Conservation (phyloP, 2,113 vertebrate species). For the Centrocercus urophasianus region DNA sequence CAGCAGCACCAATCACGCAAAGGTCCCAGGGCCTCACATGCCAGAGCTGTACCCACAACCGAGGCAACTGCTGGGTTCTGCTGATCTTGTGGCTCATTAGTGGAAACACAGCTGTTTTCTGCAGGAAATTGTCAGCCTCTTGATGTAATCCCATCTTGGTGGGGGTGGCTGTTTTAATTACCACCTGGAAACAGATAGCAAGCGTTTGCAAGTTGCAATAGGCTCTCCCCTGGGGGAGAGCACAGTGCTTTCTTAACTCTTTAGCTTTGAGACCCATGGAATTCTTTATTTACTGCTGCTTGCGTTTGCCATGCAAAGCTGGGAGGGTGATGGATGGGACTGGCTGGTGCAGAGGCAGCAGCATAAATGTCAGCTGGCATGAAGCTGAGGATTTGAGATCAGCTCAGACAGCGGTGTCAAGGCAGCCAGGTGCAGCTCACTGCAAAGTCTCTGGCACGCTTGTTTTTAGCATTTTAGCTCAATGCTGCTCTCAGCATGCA, state of each 20-base stretch:
- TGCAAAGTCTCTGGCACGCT: background rate
- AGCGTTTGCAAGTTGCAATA: background rate
- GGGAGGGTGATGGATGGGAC: background rate
- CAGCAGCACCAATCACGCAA: background rate
- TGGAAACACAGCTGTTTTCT: constrained; percentile 16
- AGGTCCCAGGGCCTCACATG: background rate
- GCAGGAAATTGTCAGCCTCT: constrained; percentile 7
- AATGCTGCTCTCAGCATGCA: no score
- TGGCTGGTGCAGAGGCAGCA: background rate
- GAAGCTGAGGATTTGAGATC: background rate
- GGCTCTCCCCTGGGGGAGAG: background rate
- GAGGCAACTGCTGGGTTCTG: rapidly evolving
- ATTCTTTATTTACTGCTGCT: background rate
- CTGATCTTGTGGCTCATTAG: constrained; percentile 22
- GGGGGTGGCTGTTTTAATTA: background rate
- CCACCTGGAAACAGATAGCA: background rate
- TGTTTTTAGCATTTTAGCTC: rapidly evolving
- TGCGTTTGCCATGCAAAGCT: background rate
- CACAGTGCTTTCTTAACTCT: background rate
- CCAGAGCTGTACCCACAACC: background rate
- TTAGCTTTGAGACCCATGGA: background rate
- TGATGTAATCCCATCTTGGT: background rate
- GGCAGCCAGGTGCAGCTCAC: background rate
- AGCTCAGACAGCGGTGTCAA: rapidly evolving
- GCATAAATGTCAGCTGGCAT: background rate